phyloP scores from a whole-genome alignment of 2,797 vertebrate genomes.

The Tauraco hartlaubi region DNA sequence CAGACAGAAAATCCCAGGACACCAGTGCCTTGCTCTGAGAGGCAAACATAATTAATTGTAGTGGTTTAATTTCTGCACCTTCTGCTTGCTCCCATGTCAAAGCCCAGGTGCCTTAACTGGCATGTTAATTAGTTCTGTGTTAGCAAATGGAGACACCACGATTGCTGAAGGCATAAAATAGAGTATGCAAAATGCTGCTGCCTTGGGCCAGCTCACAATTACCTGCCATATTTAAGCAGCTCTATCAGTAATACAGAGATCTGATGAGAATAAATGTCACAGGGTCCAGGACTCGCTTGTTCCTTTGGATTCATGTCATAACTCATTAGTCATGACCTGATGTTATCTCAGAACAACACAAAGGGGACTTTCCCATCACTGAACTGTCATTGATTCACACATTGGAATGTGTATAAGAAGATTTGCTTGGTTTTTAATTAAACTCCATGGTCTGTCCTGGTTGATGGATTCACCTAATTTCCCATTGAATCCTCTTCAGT shows the following conservation, averaged over 20 bases:
- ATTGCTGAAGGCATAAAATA: neutral
- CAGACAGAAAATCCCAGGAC: constrained; percentile 37
- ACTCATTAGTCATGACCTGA: neutral
- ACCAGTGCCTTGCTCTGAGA: neutral
- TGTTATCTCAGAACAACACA: neutral
- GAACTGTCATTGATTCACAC: neutral
- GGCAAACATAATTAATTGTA: constrained; percentile 70
- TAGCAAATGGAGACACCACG: accelerated
- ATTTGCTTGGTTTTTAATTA: neutral
- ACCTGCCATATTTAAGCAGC: neutral
- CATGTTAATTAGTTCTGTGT: constrained; percentile 59
- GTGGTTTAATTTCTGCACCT: constrained; percentile 60
- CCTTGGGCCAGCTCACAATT: neutral
- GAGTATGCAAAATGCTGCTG: neutral
- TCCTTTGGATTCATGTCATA: neutral
- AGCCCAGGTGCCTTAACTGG: constrained; percentile 38
- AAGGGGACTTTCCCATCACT: neutral
- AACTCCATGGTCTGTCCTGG: accelerated
- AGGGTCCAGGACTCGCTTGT: neutral
- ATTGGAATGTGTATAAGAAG: neutral
- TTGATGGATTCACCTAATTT: neutral
- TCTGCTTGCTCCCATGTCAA: constrained; percentile 45
- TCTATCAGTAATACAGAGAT: neutral
- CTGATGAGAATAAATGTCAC: neutral
- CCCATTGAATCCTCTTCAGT: neutral